Base-by-base conservation (phyloP, 2,113 vertebrate genomes). In the Dascyllus trimaculatus region DNA sequence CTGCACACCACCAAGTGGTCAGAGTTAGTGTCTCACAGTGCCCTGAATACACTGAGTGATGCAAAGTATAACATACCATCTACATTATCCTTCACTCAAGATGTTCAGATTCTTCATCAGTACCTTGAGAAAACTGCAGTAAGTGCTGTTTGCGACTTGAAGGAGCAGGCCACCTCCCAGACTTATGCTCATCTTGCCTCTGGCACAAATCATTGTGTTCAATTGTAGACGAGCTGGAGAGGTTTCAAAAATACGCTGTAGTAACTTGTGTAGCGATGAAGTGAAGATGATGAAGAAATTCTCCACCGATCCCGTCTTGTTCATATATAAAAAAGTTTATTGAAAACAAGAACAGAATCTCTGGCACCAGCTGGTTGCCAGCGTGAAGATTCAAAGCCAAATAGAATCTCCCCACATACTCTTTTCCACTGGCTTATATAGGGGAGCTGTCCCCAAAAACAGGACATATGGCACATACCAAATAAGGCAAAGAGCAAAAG, bases 221-320 rank as follows among this genome's bases (percentile, higher is more conserved):
- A 59, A 74, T 74, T 17, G 25, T 2, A 58, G 70, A 81, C 45
- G 43, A 32, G 56, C 49, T 64, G 84, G 65, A 5, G 81, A 85
- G 5, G 81, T 88, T 22, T 84, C 54, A 14, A 85, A 88, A 53
- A 84, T 81, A 56, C 3, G 9, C 3, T n/a, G n/a, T n/a, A n/a
- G n/a, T n/a, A n/a, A n/a, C n/a, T n/a, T n/a, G n/a, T n/a, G n/a
- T n/a, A n/a, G n/a, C n/a, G n/a, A n/a, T n/a, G n/a, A n/a, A n/a
- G n/a, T n/a, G n/a, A n/a, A n/a, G n/a, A n/a, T n/a, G n/a, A n/a
- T n/a, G n/a, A n/a, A n/a, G n/a, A n/a, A n/a, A n/a, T n/a, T n/a
- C n/a, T n/a, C n/a, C n/a, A n/a, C n/a, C n/a, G n/a, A n/a, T n/a
- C n/a, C n/a, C n/a, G n/a, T n/a, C n/a, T n/a, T n/a, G n/a, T n/a